Evolutionary conservation across 2,888 invertebrate species (phyloP).

Genomic region (Cyrtodaria siliqua): DNA sequence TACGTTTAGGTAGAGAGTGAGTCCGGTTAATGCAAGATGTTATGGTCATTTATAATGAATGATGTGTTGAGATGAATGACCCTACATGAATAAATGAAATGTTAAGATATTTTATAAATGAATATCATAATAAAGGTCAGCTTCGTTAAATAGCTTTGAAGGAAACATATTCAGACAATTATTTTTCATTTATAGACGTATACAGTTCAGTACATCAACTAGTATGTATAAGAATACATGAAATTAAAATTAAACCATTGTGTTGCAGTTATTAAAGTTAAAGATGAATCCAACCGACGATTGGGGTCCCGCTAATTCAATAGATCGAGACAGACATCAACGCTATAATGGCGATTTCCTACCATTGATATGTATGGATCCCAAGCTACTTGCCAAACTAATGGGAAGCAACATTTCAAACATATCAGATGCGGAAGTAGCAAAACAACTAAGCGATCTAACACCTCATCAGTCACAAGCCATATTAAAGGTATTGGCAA

Average conservation of each 20-base stretch:
- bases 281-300: conserved; percentile 73
- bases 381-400: conserved; percentile 59
- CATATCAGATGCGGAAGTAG: conserved; percentile 43
- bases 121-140: no score
- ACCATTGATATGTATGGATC: conserved; percentile 49
- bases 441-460: conserved; percentile 31
- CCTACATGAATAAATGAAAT: no score
- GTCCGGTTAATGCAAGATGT: no score
- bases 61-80: no score
- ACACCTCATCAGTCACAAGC: conserved; percentile 49
- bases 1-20: no score
- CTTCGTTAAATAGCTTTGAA: no score
- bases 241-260: not conserved
- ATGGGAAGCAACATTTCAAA: conserved; percentile 66
- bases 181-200: no score
- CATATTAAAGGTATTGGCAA: conserved; percentile 41
- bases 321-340: conserved; percentile 63
- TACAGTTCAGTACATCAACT: no score
- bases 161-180: no score
- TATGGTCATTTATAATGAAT: no score
- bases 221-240: no score
- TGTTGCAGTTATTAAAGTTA: conserved; percentile 71
- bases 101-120: no score
- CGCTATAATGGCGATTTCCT: conserved; percentile 50
- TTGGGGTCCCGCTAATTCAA: conserved; percentile 80